Evolutionary conservation across 2,113 vertebrate genomes (phyloP), one percentile per base, ranked within the genome.

Genomic region (Alectura lathami): DNA sequence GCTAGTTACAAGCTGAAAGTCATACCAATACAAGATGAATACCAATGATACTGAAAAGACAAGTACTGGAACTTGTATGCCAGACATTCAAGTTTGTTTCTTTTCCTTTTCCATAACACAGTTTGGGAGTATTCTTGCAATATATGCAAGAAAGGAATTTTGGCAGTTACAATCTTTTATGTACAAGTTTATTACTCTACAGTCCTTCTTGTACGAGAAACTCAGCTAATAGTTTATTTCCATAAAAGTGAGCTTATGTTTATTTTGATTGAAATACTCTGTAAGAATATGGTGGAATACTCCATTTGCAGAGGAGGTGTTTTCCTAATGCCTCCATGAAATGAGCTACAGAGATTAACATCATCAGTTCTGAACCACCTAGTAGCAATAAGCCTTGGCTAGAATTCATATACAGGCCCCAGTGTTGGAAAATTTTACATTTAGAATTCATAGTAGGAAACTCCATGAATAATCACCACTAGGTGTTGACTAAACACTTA

Each of bases 401-500:
- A 69, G 29, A 85, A 76, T 77, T 90, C 59, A 62, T 17, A 54
- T 63, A 80, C 30, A 59, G 67, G 29, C 26, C 12, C 0, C 0
- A 36, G 38, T 69, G 40, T 89, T 0, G 24, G 75, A 63, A 96
- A 91, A 66, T 79, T 83, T 91, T 90, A 38, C 54, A 66, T 29
- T 83, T 82, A 80, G 75, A 91, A 73, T 53, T 73, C n/a, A 60
- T 88, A 38, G 72, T 86, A 86, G 83, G 91, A 86, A 93, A 86
- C 17, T 7, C 32, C 63, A 91, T 60, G 70, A 89, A 85, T 73
- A 95, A 95, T 90, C n/a, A 51, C 50, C 17, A 64, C 72, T 63
- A 83, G 63, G 38, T 94, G 85, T 89, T 83, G 90, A 94, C 85
- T 88, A 79, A 88, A 82, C 67, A 83, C 50, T 93, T 94, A 83